Conservation (phyloP, 2,113 vertebrate species). For the Pontoporia blainvillei region DNA sequence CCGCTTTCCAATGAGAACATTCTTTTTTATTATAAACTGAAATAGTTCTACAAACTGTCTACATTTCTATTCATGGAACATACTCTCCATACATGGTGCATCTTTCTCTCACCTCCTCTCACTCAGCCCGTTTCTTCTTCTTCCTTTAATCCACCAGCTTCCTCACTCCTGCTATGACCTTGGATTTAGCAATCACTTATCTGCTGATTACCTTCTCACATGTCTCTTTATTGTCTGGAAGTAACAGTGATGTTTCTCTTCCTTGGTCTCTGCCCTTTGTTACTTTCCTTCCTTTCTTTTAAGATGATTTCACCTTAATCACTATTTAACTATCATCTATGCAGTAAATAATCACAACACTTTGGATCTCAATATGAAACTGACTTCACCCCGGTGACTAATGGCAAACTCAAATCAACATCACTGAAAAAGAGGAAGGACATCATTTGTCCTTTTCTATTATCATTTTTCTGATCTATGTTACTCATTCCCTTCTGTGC, state of each 20-base stretch:
- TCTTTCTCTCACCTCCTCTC: not conserved
- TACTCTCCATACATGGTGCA: not conserved
- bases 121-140: not conserved
- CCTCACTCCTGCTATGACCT: not conserved
- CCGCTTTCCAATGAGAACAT: not conserved
- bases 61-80: not conserved
- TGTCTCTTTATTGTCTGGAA: not conserved
- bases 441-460: not conserved
- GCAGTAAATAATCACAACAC: not conserved
- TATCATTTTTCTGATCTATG: not conserved
- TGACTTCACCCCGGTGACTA: not conserved
- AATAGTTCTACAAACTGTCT: not conserved
- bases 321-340: not conserved
- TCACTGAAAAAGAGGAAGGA: conserved; percentile 7
- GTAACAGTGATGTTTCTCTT: not conserved
- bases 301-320: not conserved
- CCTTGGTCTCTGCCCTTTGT: not conserved
- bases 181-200: not conserved
- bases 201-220: not conserved
- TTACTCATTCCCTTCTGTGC: not conserved
- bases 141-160: not conserved
- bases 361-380: not conserved
- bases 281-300: not conserved
- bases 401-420: conserved; percentile 1
- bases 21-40: not conserved